Evolutionary conservation across 2,888 invertebrate genomes (phyloP).

Genomic region (Cryptocephalus primarius): DNA sequence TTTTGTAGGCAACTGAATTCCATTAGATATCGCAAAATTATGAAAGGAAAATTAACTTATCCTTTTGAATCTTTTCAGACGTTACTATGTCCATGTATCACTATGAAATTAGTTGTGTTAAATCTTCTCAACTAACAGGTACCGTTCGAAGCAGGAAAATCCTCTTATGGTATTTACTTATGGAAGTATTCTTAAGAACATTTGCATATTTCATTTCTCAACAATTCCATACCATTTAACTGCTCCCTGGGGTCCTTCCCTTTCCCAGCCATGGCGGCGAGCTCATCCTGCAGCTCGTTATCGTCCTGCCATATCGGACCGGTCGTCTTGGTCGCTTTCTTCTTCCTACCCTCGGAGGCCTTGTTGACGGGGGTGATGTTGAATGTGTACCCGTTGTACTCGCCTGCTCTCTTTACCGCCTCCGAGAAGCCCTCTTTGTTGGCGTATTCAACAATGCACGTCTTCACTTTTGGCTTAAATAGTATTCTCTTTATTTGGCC

Average conservation of each 20-base stretch:
- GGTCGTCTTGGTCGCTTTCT: constrained; percentile 24
- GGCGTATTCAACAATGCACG: constrained; percentile 61
- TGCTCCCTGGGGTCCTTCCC: constrained; percentile 2
- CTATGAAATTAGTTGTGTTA: no score
- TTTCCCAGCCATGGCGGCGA: constrained; percentile 51
- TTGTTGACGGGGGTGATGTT: constrained; percentile 14
- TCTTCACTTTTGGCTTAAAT: constrained; percentile 50
- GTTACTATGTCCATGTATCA: no score
- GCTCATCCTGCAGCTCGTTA: constrained; percentile 57
- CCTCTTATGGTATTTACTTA: no score
- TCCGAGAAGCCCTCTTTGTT: constrained; percentile 45
- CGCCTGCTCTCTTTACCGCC: constrained; percentile 50
- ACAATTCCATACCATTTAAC: no score
- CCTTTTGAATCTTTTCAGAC: no score
- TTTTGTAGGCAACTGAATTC: no score
- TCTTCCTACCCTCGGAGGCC: constrained; percentile 9
- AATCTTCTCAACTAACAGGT: no score
- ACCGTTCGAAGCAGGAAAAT: no score
- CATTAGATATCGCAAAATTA: no score
- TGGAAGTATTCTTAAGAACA: no score
- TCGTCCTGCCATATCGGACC: constrained; percentile 49
- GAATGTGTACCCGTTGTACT: constrained; percentile 52
- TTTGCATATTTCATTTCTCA: no score
- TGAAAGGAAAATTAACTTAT: no score
- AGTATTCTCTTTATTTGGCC: constrained; percentile 57